Evolutionary conservation across 2,888 invertebrate species (phyloP).

Genomic region (Plebejus argus): DNA sequence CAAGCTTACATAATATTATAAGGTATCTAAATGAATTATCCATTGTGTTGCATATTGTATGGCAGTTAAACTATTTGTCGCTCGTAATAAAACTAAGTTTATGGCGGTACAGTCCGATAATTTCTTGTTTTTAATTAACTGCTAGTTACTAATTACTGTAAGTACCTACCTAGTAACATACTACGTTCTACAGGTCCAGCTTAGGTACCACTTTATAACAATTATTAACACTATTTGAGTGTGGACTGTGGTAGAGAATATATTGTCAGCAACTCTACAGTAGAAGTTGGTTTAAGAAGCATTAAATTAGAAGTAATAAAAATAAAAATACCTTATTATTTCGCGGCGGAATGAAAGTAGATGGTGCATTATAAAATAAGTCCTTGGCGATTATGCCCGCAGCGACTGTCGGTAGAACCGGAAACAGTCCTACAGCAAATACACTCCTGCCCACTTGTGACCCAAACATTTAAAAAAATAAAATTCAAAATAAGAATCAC

Average conservation of each 20-base stretch:
- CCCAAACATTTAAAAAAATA: constrained; percentile 32
- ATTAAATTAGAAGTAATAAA: neutral
- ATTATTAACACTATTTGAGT: too few relatives aligned
- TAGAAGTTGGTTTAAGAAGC: neutral
- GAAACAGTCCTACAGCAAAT: constrained; percentile 37
- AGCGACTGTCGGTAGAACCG: constrained; percentile 37
- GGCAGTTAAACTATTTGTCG: neutral
- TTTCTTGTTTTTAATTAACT: neutral
- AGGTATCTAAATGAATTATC: neutral
- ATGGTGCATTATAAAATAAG: constrained; percentile 37
- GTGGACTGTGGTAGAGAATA: too few relatives aligned
- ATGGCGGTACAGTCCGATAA: neutral
- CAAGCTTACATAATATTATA: too few relatives aligned
- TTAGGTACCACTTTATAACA: too few relatives aligned
- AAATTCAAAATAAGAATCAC: neutral
- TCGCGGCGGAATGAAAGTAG: constrained; percentile 27
- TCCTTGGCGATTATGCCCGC: constrained; percentile 39
- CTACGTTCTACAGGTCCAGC: too few relatives aligned
- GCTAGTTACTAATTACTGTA: neutral
- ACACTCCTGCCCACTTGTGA: constrained; percentile 34
- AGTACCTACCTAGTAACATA: neutral
- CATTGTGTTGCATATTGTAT: neutral
- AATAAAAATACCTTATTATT: neutral
- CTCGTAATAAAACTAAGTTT: neutral
- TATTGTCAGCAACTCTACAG: too few relatives aligned